Base-by-base conservation (phyloP, 2,113 vertebrate species). In the Vanacampus margaritifer region DNA sequence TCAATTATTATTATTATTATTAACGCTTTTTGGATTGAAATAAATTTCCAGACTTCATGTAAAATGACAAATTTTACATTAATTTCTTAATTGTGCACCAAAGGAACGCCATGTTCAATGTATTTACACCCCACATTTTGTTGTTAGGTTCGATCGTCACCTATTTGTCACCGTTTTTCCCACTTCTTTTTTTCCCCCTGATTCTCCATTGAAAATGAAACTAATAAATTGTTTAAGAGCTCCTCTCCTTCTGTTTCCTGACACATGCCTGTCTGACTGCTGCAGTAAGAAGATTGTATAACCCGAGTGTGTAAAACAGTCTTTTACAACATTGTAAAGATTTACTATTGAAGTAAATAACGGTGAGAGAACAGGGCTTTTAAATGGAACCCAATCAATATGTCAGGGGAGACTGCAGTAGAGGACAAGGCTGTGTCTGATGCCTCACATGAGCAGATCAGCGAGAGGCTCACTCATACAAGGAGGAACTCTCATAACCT, bases 331-430 rank as follows among this genome's bases (percentile, higher is more conserved):
- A 91, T 87, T 90, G 90, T 91, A 91, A 92, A 92, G 90, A 91
- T 91, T 92, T 91, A 92, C 89, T 83, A 88, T 87, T 88, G 87
- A 86, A 89, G 89, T 92, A 91, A 92, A 92, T 92, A 92, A 91
- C 73, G 61, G 83, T 75, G 84, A 82, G 81, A 79, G 87, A 92
- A 89, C 88, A 90, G 88, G 86, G 84, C 86, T 89, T 90, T 90
- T 85, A 91, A 91, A 91, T 87, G 76, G 84, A 82, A 82, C 69
- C 79, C 84, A 90, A 91, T 92, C 90, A 88, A 92, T 91, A 92
- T 79, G 83, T 86, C 88, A 87, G 84, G 82, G 79, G 84, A 86
- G 76, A 76, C 87, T 76, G 87, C 79, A 77, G 82, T 37, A 83
- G 79, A 87, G 84, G 82, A 86, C 78, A 80, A 80, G 65, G 77